Evolutionary conservation across 2,888 invertebrate genomes (phyloP), one percentile per base, ranked within the genome.

Genomic region (Pachymerium ferrugineum): DNA sequence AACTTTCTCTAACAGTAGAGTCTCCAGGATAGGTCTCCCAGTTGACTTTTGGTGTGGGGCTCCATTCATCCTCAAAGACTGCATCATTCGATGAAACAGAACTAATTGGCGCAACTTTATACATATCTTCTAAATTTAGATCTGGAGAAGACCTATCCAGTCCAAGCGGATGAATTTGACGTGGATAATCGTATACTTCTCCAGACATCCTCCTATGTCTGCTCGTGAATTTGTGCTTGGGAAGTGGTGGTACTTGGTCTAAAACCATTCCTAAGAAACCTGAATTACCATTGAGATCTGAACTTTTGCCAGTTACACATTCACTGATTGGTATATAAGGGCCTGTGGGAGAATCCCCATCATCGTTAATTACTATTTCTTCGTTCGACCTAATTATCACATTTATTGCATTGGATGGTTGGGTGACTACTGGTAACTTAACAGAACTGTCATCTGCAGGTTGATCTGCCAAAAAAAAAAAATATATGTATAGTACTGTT

Each of bases 311-410:
- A 33, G 94, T 93, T 78, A 92, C 90, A 82, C 95, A 95, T 83
- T 95, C 94, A 73, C 93, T 94, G 78, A 95, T 93, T 8, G 93
- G 92, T 83, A 95, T 94, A 82, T 95, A 95, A 0, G 93, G 92
- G 25, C 92, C 92, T 10, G 92, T 89, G 31, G 78, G 78, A 54
- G 75, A 75, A 84, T 83, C 47, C 35, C 74, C 76, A 35, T 22
- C 33, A 19, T 69, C 70, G 31, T 33, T 22, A 12, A 25, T 12
- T 8, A 3, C 3, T 5, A 77, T 1, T 69, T 69, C 70, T 28
- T 69, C 70, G 70, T 3, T 14, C 8, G 28, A 14, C 0, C 12
- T 25, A 12, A n/a, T 22, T 12, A n/a, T 10, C 1, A 22, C 62
- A 28, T 62, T 62, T 25, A 28, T 62, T 25, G 62, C 16, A n/a